A percentile compares a stretch with the other conserved stretches of the same genome.
phyloP scores from a whole-genome alignment of 2,113 vertebrate species.

The Camelus dromedarius region DNA sequence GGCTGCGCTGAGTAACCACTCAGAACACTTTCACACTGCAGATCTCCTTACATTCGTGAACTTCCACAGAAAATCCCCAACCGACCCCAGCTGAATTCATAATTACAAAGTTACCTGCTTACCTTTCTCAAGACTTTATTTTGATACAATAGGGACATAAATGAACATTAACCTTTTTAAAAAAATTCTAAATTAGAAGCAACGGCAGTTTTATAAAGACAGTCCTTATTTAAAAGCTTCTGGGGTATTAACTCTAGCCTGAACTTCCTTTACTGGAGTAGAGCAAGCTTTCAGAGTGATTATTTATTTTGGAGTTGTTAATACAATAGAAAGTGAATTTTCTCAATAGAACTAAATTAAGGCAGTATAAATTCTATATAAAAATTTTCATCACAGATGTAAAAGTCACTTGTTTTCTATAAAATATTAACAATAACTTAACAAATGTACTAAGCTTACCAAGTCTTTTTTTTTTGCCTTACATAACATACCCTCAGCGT shows the following conservation, averaged over 20 bases:
- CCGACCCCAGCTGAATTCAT: background rate
- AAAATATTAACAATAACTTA: background rate
- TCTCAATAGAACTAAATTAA: background rate
- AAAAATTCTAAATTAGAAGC: slow-evolving; percentile 41
- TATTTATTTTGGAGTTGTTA: slow-evolving; percentile 5
- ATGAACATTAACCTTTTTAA: slow-evolving; percentile 9
- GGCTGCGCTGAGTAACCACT: background rate
- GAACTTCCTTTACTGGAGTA: background rate
- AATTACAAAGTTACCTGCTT: background rate
- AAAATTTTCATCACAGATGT: background rate
- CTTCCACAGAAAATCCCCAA: background rate
- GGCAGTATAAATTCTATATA: background rate
- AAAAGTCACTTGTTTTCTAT: slow-evolving; percentile 49
- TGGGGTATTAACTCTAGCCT: background rate
- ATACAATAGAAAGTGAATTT: slow-evolving; percentile 28
- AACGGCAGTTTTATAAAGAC: background rate
- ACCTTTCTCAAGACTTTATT: slow-evolving; percentile 11
- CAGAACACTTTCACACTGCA: background rate
- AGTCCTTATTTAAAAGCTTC: slow-evolving; percentile 22
- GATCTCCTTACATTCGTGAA: background rate
- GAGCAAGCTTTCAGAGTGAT: background rate
- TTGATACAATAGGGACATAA: background rate
- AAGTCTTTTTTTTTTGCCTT: background rate
- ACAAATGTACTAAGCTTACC: background rate
- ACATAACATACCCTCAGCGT: background rate